These are phyloP conservation scores for Encarsia formosa DNA, from an alignment of 2,888 invertebrate species.

Conservation along the genomic window DNA sequence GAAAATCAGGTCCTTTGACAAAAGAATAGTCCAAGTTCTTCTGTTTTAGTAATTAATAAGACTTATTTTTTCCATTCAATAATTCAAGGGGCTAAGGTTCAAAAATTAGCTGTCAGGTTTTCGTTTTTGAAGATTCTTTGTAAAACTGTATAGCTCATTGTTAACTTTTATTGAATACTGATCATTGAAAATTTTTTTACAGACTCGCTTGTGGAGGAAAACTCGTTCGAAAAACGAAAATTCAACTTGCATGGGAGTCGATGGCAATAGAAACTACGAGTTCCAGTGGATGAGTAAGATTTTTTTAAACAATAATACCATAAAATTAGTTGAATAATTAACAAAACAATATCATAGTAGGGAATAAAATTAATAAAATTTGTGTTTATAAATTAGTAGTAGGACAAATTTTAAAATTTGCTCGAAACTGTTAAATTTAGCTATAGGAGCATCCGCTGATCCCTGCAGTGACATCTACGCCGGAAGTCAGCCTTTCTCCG, in stretches of 20 bases:
- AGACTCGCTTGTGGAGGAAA: constrained; percentile 58
- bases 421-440: no score
- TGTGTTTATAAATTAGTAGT: background rate
- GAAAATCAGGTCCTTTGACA: no score
- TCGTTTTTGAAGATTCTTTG: no score
- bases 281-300: constrained; percentile 62
- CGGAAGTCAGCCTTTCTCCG: constrained; percentile 63
- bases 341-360: no score
- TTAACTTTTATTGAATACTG: no score
- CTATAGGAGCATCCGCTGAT: constrained; percentile 40
- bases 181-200: background rate
- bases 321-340: no score
- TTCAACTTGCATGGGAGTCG: constrained; percentile 62
- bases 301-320: no score
- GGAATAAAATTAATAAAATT: background rate
- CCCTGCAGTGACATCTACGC: constrained; percentile 61
- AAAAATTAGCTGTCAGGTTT: no score
- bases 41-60: no score
- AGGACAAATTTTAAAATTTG: background rate
- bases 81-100: background rate
- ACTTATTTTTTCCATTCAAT: background rate
- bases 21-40: no score
- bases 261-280: constrained; percentile 73
- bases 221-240: constrained; percentile 54
- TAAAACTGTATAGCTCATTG: no score